phyloP scores from a whole-genome alignment of 2,888 invertebrate species.

The Lagria hirta region DNA sequence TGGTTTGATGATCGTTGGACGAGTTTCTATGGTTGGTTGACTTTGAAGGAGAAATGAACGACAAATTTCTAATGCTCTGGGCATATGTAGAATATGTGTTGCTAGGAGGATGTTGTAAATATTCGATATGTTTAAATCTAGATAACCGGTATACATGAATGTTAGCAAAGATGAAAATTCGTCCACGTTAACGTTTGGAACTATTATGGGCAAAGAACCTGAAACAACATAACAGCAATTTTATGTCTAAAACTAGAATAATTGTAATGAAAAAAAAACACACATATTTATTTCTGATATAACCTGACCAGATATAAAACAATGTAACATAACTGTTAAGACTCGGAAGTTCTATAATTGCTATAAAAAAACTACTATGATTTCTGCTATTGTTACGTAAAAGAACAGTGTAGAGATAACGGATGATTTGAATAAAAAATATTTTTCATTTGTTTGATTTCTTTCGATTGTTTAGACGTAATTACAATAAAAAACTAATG shows the following conservation, averaged over 20 bases:
- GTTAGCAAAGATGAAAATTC: conserved; percentile 69
- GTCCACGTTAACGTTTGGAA: conserved; percentile 61
- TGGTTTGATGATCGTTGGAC: conserved; percentile 56
- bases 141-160: conserved; percentile 74
- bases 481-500: too few species aligned
- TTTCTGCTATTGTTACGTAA: too few species aligned
- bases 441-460: too few species aligned
- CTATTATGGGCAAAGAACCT: conserved; percentile 52
- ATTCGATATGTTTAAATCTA: conserved; percentile 69
- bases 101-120: conserved; percentile 72
- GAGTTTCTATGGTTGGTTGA: conserved; percentile 39
- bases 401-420: too few species aligned
- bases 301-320: too few species aligned
- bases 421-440: too few species aligned
- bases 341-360: too few species aligned
- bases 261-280: too few species aligned
- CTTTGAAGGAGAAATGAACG: conserved; percentile 63
- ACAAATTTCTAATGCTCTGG: conserved; percentile 69
- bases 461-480: too few species aligned
- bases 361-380: too few species aligned
- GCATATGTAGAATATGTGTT: conserved; percentile 74
- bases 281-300: too few species aligned
- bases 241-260: background rate
- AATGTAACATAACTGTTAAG: too few species aligned
- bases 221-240: conserved; percentile 7